These are phyloP conservation scores for Germaria angustata DNA, from an alignment of 2,888 invertebrate species.

Conservation along the genomic window DNA sequence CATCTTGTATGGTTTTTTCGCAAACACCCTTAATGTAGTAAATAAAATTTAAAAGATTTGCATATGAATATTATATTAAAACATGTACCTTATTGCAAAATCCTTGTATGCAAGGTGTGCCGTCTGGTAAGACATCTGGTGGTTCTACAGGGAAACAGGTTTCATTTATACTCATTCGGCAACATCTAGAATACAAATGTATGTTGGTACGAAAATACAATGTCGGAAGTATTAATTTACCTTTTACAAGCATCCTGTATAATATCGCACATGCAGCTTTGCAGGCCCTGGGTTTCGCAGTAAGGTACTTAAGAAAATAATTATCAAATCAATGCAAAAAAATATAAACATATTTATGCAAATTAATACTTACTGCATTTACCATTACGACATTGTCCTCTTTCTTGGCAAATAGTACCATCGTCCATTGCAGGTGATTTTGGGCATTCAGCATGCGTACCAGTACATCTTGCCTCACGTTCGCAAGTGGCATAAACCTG, in stretches of 20 bases:
- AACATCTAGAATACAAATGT: conserved; percentile 82
- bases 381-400: conserved; percentile 94
- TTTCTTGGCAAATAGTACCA: conserved; percentile 92
- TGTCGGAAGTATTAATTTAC: conserved; percentile 60
- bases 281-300: conserved; percentile 95
- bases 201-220: too few species aligned
- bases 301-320: conserved; percentile 83
- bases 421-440: conserved; percentile 87
- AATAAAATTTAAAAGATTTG: background rate
- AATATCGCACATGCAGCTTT: conserved; percentile 98
- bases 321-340: background rate
- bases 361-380: conserved; percentile 83
- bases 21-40: conserved; percentile 87
- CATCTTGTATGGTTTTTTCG: conserved; percentile 96
- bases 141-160: conserved; percentile 95
- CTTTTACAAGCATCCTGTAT: conserved; percentile 95
- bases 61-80: background rate
- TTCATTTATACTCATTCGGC: conserved; percentile 93
- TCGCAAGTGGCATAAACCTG: conserved; percentile 95
- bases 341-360: background rate
- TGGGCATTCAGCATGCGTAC: conserved; percentile 89
- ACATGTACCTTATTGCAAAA: conserved; percentile 93
- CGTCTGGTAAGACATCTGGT: conserved; percentile 93
- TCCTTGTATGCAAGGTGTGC: conserved; percentile 97
- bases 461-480: conserved; percentile 94